Conservation (phyloP, 1,140 invertebrate species). For the Bactericera cockerelli region DNA sequence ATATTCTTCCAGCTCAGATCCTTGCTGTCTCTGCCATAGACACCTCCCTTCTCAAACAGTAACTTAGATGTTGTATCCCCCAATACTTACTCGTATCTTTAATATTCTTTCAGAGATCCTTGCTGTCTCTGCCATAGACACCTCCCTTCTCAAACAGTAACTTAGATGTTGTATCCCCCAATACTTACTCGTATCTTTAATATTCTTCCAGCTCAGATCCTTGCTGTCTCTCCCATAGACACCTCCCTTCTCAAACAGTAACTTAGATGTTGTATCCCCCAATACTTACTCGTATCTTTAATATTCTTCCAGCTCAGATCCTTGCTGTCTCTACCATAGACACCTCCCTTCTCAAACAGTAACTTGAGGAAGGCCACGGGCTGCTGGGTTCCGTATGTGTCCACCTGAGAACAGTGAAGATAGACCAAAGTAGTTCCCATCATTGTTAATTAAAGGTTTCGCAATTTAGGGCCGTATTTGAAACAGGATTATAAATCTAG, state of each 20-base stretch:
- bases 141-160: conserved; percentile 69
- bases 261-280: no score
- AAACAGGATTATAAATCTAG: no score
- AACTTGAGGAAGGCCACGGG: conserved; percentile 79
- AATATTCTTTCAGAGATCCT: conserved; percentile 77
- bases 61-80: no score
- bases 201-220: conserved; percentile 73
- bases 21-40: conserved; percentile 78
- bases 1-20: conserved; percentile 78
- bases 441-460: no score
- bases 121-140: conserved; percentile 74
- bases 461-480: no score
- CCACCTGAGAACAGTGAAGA: conserved; percentile 30
- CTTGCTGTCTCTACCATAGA: conserved; percentile 78
- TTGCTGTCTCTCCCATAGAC: conserved; percentile 80
- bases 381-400: conserved; percentile 80
- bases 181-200: conserved; percentile 57
- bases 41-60: conserved; percentile 65
- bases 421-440: background rate
- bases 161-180: no score
- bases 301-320: conserved; percentile 78
- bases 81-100: conserved; percentile 55
- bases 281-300: conserved; percentile 53
- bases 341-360: conserved; percentile 65
- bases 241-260: conserved; percentile 68